Evolutionary conservation across 2,888 invertebrate species (phyloP).

Genomic region (Clunio marinus): DNA sequence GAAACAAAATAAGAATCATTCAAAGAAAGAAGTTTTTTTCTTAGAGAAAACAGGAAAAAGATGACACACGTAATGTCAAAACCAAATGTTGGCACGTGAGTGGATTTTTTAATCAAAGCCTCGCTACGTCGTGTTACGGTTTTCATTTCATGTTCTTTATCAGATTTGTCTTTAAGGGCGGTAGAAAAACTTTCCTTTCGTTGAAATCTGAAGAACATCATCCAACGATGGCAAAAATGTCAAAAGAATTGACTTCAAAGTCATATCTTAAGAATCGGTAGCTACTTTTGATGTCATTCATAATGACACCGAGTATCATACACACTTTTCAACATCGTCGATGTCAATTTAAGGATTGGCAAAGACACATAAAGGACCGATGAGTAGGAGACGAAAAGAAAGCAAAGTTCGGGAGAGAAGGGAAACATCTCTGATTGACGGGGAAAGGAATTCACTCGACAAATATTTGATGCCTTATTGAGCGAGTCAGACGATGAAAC

Average conservation of each 20-base stretch:
- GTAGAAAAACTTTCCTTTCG: not conserved
- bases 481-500: not conserved
- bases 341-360: not conserved
- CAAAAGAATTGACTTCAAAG: conserved; percentile 38
- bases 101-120: conserved; percentile 36
- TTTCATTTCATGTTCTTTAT: conserved; percentile 15
- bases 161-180: conserved; percentile 32
- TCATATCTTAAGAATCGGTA: not conserved
- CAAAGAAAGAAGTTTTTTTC: too few species aligned
- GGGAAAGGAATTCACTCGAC: conserved; percentile 2
- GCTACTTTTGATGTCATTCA: conserved; percentile 23
- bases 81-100: conserved; percentile 38
- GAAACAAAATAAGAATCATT: too few species aligned
- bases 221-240: conserved; percentile 4
- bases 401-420: not conserved
- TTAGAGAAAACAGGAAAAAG: conserved; percentile 22
- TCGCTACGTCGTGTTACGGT: not conserved
- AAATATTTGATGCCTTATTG: not conserved
- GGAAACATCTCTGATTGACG: not conserved
- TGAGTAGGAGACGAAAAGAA: not conserved
- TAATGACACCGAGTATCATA: not conserved
- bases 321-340: not conserved
- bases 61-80: conserved; percentile 39
- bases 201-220: not conserved
- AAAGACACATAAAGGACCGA: too few species aligned